A percentile compares a stretch with the other conserved stretches of the same genome.
These are phyloP conservation scores for human (Homo sapiens) DNA, from an alignment of 2,113 vertebrate genomes.

Conservation along the genomic window DNA sequence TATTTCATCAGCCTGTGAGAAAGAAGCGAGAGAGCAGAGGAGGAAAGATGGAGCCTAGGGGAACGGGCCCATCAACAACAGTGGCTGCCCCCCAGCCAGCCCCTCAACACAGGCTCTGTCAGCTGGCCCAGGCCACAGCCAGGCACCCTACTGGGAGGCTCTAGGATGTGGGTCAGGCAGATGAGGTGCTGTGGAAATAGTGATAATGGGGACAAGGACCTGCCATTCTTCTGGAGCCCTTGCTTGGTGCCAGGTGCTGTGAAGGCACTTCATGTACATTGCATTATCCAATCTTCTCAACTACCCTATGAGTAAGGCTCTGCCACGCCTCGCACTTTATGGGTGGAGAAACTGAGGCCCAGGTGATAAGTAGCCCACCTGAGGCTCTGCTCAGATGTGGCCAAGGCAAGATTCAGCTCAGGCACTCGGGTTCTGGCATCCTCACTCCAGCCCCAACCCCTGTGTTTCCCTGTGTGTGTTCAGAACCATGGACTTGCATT, in stretches of 20 bases:
- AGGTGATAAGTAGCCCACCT: background rate
- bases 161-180: background rate
- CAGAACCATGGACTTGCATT: background rate
- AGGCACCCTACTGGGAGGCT: background rate
- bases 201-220: background rate
- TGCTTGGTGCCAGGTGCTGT: no score
- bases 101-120: background rate
- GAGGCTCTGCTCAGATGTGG: background rate
- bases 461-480: background rate
- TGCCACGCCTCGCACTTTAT: background rate
- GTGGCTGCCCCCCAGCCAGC: background rate
- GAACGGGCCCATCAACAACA: no score
- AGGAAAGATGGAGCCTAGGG: background rate
- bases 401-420: background rate
- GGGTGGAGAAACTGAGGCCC: background rate
- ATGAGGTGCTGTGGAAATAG: background rate
- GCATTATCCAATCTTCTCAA: background rate
- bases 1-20: background rate
- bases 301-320: background rate
- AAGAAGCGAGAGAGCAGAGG: background rate
- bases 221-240: background rate
- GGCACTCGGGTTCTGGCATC: background rate
- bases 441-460: background rate
- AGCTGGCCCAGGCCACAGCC: background rate
- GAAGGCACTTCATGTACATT: accelerated